Evolutionary conservation across 23 tunicate species (phyloP).

Genomic region (Phallusia fumigata): DNA sequence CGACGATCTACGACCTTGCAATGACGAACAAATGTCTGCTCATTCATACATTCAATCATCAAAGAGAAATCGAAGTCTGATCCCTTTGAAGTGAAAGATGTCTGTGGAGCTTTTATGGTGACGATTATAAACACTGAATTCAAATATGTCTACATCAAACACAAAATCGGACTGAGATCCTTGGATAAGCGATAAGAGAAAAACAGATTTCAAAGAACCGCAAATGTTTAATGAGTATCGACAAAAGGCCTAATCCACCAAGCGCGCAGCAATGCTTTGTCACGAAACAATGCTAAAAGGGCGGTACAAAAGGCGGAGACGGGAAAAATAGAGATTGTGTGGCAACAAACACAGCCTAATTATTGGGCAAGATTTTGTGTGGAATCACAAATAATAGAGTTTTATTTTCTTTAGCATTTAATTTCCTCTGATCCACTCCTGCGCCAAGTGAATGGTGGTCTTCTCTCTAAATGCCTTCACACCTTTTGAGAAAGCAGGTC

Average conservation of each 20-base stretch:
- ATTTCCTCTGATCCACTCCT: slow-evolving; percentile 4
- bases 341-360: slow-evolving; percentile 30
- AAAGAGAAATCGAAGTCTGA: slow-evolving; percentile 1
- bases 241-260: slow-evolving; percentile 45
- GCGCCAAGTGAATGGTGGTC: background rate
- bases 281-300: slow-evolving; percentile 38
- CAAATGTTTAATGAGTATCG: slow-evolving; percentile 14
- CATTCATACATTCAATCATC: background rate
- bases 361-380: slow-evolving; percentile 15
- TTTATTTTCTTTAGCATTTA: slow-evolving; percentile 10
- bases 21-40: background rate
- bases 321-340: slow-evolving; percentile 27
- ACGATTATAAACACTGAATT: slow-evolving; percentile 6
- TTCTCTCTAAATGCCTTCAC: slow-evolving; percentile 15
- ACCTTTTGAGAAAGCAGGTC: background rate
- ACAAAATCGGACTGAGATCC: slow-evolving; percentile 2
- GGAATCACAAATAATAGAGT: slow-evolving; percentile 4
- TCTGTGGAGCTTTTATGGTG: background rate
- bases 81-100: slow-evolving; percentile 5
- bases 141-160: slow-evolving; percentile 5
- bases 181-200: background rate
- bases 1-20: background rate
- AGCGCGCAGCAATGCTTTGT: slow-evolving; percentile 48
- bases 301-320: slow-evolving; percentile 76
- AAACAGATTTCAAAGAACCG: slow-evolving; percentile 14